phyloP scores from a whole-genome alignment of 2,888 invertebrate species.

The Gymnoscelis rufifasciata region DNA sequence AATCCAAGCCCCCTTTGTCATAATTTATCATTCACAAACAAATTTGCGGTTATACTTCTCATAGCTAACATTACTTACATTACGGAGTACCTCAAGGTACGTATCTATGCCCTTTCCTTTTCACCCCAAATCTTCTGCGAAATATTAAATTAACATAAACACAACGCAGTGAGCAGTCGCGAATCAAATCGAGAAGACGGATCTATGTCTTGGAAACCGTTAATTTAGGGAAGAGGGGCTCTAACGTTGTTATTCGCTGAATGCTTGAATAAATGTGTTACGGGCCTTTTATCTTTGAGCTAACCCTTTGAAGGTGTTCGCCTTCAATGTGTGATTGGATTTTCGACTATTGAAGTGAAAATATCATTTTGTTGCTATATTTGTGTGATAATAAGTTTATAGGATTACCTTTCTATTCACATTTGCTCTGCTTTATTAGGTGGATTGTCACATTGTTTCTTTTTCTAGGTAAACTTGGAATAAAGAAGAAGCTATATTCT shows the following conservation, averaged over 20 bases:
- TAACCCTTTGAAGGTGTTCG: conserved; percentile 31
- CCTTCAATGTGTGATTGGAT: conserved; percentile 31
- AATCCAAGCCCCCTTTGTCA: conserved; percentile 13
- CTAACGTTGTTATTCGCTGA: conserved; percentile 45
- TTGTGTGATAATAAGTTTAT: not conserved
- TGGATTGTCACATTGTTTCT: no score
- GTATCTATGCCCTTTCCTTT: conserved; percentile 20
- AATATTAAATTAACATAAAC: conserved; percentile 74
- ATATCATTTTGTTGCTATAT: conserved; percentile 9
- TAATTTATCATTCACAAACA: conserved; percentile 20
- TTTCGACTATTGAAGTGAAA: conserved; percentile 27
- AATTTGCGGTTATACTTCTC: conserved; percentile 16
- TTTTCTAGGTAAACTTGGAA: no score
- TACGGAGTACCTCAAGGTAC: conserved; percentile 25
- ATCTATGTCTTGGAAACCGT: conserved; percentile 69
- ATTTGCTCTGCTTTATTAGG: no score
- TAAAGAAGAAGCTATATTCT: no score
- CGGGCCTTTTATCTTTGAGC: conserved; percentile 37
- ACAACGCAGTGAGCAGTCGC: conserved; percentile 43
- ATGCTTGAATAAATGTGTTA: conserved; percentile 57
- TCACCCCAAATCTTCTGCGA: conserved; percentile 37
- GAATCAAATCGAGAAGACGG: conserved; percentile 67
- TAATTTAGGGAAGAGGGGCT: conserved; percentile 47
- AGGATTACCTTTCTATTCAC: no score
- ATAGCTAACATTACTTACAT: conserved; percentile 17